Percentiles rank a stretch among this genome's conserved stretches.
phyloP scores from a whole-genome alignment of 2,797 vertebrate species.

The Buceros bicornis region DNA sequence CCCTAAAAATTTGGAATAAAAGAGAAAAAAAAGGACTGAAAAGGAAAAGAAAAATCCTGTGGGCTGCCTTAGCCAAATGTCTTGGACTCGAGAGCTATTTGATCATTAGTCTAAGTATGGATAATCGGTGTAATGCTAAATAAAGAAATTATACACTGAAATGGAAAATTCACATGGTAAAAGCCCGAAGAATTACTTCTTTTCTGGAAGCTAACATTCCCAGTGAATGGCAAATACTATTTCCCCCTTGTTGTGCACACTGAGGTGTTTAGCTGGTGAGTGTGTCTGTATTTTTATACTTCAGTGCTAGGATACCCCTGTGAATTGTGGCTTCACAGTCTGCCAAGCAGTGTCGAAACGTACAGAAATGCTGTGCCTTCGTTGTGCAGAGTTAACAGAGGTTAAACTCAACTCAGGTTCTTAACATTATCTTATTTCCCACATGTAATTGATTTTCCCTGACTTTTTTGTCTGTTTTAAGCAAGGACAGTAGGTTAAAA shows the following conservation, averaged over 20 bases:
- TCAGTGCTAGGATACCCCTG: neutral
- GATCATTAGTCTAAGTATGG: slow-evolving; percentile 75
- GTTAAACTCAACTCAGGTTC: neutral
- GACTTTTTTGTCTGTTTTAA: neutral
- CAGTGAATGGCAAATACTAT: slow-evolving; percentile 18
- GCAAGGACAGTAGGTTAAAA: neutral
- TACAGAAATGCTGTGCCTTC: neutral
- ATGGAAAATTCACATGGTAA: slow-evolving; percentile 65
- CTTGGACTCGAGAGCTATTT: slow-evolving; percentile 70
- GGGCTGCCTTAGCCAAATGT: slow-evolving; percentile 59
- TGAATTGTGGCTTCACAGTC: neutral
- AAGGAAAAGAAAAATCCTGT: slow-evolving; percentile 57
- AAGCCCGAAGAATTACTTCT: slow-evolving; percentile 54
- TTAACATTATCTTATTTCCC: neutral
- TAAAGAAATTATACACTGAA: slow-evolving; percentile 74
- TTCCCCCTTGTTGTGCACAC: neutral
- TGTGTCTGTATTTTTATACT: neutral
- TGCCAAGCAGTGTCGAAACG: neutral
- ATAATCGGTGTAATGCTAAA: slow-evolving; percentile 75
- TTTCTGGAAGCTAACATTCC: slow-evolving; percentile 37
- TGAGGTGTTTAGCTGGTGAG: neutral
- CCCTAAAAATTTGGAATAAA: slow-evolving; percentile 74
- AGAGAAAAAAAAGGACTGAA: slow-evolving; percentile 37
- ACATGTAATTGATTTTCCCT: neutral
- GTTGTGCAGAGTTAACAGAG: neutral